These are phyloP conservation scores for Matsumyia berberina DNA, from an alignment of 2,888 invertebrate genomes.

Conservation along the genomic window DNA sequence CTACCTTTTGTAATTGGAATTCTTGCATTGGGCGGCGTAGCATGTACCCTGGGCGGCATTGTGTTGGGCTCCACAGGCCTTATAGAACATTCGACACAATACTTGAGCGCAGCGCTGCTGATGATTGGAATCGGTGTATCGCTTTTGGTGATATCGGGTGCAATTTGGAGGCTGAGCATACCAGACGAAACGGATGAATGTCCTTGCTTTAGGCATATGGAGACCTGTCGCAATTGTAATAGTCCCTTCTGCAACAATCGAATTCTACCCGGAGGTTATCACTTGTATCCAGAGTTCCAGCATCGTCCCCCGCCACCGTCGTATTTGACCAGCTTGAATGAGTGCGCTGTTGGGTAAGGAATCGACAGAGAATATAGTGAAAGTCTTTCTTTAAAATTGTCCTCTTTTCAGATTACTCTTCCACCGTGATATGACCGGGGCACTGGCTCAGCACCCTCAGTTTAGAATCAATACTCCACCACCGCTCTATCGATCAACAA, in stretches of 20 bases:
- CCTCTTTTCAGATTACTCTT: slow-evolving; percentile 88
- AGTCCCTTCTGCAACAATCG: slow-evolving; percentile 90
- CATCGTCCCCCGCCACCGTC: slow-evolving; percentile 97
- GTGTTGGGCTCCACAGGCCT: slow-evolving; percentile 83
- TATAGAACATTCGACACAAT: slow-evolving; percentile 83
- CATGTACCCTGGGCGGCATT: slow-evolving; percentile 83
- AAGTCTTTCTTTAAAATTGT: slow-evolving; percentile 21
- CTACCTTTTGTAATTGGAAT: slow-evolving; percentile 83
- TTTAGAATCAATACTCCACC: slow-evolving; percentile 89
- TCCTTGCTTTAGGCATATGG: slow-evolving; percentile 87
- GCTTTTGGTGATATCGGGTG: slow-evolving; percentile 95
- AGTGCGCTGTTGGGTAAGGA: slow-evolving; percentile 90
- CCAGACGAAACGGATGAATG: slow-evolving; percentile 90
- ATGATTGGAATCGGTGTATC: slow-evolving; percentile 92
- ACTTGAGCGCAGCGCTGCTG: slow-evolving; percentile 82
- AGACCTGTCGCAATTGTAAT: slow-evolving; percentile 85
- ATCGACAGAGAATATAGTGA: slow-evolving; percentile 11
- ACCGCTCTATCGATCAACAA: slow-evolving; percentile 95
- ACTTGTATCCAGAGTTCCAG: slow-evolving; percentile 98
- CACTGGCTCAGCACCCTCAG: slow-evolving; percentile 86
- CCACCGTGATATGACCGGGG: slow-evolving; percentile 83
- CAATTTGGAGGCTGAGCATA: slow-evolving; percentile 95
- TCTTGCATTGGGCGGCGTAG: slow-evolving; percentile 83
- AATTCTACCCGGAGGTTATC: slow-evolving; percentile 92
- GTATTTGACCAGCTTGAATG: slow-evolving; percentile 98